A percentile compares a stretch with the other conserved stretches of the same genome.
phyloP scores from a whole-genome alignment of 1,140 invertebrate species.

The Pseudomyrmex dendroicus region DNA sequence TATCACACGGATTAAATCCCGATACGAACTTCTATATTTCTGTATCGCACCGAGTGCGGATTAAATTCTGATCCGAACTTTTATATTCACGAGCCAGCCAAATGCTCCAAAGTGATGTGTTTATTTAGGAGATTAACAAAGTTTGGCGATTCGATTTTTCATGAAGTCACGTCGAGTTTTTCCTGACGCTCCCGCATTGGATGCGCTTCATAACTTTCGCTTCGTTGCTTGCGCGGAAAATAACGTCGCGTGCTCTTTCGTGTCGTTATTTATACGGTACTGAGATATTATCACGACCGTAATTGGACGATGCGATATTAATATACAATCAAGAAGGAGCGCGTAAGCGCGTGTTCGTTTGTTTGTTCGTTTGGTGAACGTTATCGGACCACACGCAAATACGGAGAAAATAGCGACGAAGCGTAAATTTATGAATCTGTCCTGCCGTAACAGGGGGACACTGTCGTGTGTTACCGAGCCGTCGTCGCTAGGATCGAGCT shows the following conservation, averaged over 20 bases:
- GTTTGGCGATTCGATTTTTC: slow-evolving; percentile 11
- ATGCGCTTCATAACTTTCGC: neutral
- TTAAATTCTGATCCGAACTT: slow-evolving; percentile 24
- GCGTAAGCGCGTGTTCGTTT: slow-evolving; percentile 7
- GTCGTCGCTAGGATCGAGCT: slow-evolving; percentile 50
- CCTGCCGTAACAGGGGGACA: slow-evolving; percentile 67
- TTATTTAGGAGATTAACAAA: slow-evolving; percentile 42
- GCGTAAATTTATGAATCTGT: slow-evolving; percentile 73
- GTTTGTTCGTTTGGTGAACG: neutral
- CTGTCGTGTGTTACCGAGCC: slow-evolving; percentile 58
- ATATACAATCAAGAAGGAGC: slow-evolving; percentile 21
- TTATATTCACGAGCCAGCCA: slow-evolving; percentile 34
- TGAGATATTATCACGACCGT: slow-evolving; percentile 56
- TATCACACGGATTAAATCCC: slow-evolving; percentile 56
- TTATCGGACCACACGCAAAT: slow-evolving; percentile 67
- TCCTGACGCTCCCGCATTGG: neutral
- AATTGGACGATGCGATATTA: slow-evolving; percentile 46
- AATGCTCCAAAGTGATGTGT: slow-evolving; percentile 26
- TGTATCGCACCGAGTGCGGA: slow-evolving; percentile 34
- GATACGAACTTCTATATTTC: slow-evolving; percentile 35
- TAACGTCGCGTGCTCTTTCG: too few relatives aligned
- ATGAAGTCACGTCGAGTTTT: slow-evolving; percentile 24
- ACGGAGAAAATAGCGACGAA: slow-evolving; percentile 63
- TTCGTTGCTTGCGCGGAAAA: neutral
- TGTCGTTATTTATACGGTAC: slow-evolving; percentile 11